These are phyloP conservation scores for Anastrepha obliqua DNA, from an alignment of 1,140 invertebrate species.

Conservation along the genomic window DNA sequence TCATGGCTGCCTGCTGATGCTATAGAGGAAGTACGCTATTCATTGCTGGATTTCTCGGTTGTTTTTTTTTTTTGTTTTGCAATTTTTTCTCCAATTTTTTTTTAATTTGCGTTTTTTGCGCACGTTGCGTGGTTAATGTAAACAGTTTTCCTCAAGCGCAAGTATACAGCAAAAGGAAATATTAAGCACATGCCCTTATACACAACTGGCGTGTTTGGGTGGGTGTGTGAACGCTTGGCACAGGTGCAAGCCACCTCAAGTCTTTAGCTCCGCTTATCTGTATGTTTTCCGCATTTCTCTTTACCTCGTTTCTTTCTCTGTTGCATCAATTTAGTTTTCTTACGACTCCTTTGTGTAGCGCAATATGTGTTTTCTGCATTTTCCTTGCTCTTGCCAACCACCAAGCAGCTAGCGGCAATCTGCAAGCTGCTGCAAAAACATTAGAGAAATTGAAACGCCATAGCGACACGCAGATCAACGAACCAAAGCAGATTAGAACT, in stretches of 20 bases:
- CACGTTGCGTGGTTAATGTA: not conserved
- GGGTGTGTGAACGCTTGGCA: not conserved
- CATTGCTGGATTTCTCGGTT: not conserved
- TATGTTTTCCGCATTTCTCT: not conserved
- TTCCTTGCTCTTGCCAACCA: not conserved
- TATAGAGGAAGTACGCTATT: not conserved
- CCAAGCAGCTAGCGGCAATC: not conserved
- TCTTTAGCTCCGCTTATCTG: not conserved
- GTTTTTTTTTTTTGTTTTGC: too few relatives aligned
- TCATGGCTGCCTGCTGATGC: not conserved
- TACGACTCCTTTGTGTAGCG: not conserved
- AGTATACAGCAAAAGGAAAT: not conserved
- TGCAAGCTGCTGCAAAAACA: slow-evolving; percentile 67
- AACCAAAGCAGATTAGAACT: slow-evolving; percentile 20
- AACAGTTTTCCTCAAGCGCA: not conserved
- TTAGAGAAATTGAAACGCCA: slow-evolving; percentile 69
- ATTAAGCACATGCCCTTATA: not conserved
- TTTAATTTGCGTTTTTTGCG: not conserved
- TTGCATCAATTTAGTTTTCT: not conserved
- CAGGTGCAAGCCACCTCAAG: not conserved
- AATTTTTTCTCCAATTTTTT: not conserved
- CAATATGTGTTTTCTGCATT: not conserved
- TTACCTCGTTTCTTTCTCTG: not conserved
- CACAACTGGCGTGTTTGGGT: not conserved
- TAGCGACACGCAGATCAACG: not conserved